Evolutionary conservation across 2,113 vertebrate genomes (phyloP).

Genomic region (Cichladusa arquata): DNA sequence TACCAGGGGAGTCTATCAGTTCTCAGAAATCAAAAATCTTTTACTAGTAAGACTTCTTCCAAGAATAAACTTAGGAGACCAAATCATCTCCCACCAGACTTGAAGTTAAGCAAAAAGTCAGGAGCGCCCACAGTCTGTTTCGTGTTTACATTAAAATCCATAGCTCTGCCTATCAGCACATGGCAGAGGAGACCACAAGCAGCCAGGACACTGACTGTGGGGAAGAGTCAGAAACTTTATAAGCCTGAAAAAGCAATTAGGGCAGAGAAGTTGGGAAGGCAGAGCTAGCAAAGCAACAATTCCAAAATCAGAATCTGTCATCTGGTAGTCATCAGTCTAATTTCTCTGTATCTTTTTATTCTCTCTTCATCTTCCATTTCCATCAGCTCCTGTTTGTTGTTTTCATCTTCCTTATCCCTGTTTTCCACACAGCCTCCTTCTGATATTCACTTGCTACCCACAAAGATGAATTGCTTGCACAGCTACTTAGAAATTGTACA

Average conservation of each 20-base stretch:
- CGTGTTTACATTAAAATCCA: not conserved
- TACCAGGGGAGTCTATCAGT: not conserved
- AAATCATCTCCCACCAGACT: not conserved
- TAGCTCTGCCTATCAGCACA: not conserved
- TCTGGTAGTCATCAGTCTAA: not conserved
- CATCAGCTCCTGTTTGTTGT: not conserved
- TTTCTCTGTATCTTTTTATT: not conserved
- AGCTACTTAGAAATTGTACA: not conserved
- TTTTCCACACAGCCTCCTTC: not conserved
- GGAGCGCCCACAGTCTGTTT: not conserved
- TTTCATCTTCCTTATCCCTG: not conserved
- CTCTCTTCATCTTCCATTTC: not conserved
- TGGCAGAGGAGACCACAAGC: not conserved
- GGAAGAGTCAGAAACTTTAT: not conserved
- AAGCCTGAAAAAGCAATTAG: not conserved
- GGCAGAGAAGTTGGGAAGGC: not conserved
- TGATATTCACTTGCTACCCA: not conserved
- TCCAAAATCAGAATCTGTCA: not conserved
- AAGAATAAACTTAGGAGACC: not conserved
- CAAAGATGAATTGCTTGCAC: not conserved
- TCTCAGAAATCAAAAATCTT: not conserved
- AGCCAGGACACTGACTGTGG: not conserved
- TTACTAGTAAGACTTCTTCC: not conserved
- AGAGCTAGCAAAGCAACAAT: not conserved
- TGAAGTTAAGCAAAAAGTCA: not conserved